Percentiles rank a stretch among this genome's conserved stretches.
phyloP scores from a whole-genome alignment of 1,140 invertebrate genomes.

The Periplaneta americana region DNA sequence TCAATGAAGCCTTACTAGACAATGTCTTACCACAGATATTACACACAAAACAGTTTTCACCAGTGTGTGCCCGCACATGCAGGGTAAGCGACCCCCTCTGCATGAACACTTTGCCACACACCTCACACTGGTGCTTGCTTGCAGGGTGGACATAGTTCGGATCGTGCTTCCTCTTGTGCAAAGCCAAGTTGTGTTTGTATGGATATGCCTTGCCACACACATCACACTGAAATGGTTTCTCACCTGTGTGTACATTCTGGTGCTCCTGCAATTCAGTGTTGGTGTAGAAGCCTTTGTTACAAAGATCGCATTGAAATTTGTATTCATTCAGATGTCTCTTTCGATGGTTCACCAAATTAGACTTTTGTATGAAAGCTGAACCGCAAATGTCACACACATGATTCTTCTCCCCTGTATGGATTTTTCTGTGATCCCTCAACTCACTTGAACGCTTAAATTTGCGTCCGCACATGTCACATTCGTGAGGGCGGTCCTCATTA shows the following conservation, averaged over 20 bases:
- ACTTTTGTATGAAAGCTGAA: background rate
- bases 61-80: conserved; percentile 38
- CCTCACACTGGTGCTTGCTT: conserved; percentile 31
- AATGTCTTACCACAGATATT: conserved; percentile 30
- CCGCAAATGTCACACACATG: conserved; percentile 16
- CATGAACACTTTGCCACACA: conserved; percentile 19
- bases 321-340: conserved; percentile 12
- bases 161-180: conserved; percentile 32
- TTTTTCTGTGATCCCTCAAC: conserved; percentile 36
- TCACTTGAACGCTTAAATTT: conserved; percentile 41
- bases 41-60: conserved; percentile 43
- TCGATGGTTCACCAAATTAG: conserved; percentile 2
- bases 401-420: conserved; percentile 30
- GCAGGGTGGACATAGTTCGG: conserved; percentile 42
- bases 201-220: conserved; percentile 53
- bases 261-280: conserved; percentile 40
- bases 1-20: conserved; percentile 41
- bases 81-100: conserved; percentile 37
- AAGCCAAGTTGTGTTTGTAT: conserved; percentile 34
- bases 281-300: conserved; percentile 53
- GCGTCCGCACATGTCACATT: conserved; percentile 41
- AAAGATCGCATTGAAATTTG: conserved; percentile 48
- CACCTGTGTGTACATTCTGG: conserved; percentile 47
- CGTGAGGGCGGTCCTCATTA: conserved; percentile 39
- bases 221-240: conserved; percentile 72